These are phyloP conservation scores for Microctenopoma steveboyesi DNA, from an alignment of 2,797 vertebrate species.

Conservation along the genomic window DNA sequence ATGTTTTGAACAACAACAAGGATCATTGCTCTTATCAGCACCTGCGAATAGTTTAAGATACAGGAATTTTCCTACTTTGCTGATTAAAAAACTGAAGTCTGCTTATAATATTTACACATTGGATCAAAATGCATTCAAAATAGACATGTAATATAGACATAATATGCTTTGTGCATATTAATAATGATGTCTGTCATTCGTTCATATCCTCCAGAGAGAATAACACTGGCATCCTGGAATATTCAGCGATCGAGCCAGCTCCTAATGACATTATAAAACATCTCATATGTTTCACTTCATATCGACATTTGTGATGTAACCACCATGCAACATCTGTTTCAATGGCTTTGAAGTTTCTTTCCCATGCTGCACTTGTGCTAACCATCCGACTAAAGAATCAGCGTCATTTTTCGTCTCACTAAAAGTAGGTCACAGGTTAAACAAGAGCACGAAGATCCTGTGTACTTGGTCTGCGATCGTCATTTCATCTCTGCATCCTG, in stretches of 20 bases:
- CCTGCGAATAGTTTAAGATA: not conserved
- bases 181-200: not conserved
- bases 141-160: not conserved
- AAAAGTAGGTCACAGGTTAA: conserved; percentile 56
- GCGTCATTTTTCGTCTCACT: conserved; percentile 19
- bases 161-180: not conserved
- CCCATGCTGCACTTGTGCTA: not conserved
- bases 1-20: conserved; percentile 18
- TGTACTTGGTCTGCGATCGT: conserved; percentile 31
- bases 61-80: not conserved
- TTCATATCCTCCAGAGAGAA: not conserved
- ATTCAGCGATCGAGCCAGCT: not conserved
- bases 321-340: not conserved
- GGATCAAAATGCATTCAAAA: conserved; percentile 7
- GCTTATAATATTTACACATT: conserved; percentile 29
- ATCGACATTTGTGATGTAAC: conserved; percentile 40
- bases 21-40: conserved; percentile 31
- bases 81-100: not conserved
- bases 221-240: conserved; percentile 3
- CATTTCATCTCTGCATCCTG: conserved; percentile 58
- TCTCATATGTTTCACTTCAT: not conserved
- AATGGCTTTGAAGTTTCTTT: conserved; percentile 12
- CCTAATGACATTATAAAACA: conserved; percentile 2
- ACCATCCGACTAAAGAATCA: conserved; percentile 3
- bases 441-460: conserved; percentile 42